Evolutionary conservation across 2,113 vertebrate genomes (phyloP), one percentile per base, ranked within the genome.

Genomic region (Microtus pennsylvanicus): DNA sequence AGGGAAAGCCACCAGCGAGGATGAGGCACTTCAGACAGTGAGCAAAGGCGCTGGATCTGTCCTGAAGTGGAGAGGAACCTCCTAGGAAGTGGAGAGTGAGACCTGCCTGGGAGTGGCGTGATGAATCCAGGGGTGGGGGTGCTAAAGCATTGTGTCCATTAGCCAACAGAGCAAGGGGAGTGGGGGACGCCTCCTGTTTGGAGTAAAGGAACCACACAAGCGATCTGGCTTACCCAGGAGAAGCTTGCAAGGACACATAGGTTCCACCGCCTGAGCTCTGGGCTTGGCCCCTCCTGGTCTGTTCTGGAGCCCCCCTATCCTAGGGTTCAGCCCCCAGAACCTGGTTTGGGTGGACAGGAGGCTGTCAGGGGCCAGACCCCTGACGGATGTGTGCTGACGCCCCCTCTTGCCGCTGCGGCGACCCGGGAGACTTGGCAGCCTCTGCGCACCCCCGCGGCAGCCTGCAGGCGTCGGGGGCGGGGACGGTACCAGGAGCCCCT

Each of bases 371-470:
- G 92, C 94, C 90, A 28, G 87, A 90, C 80, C 65, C 91, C 94
- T 96, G 96, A 96, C 99, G 98, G 99, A 99, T 99, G 99, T 97
- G 98, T 98, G 94, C 98, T 99, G 99, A 99, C 99, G 98, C 99
- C 98, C 97, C 98, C 96, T 99, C 98, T 98, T 97, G 92, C 97
- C 95, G 98, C 97, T 63, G 98, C 98, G 91, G 97, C 98, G 98
- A 98, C 98, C 98, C 98, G 61, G 98, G 99, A 99, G 99, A 96
- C 98, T 98, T 98, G 98, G 67, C 63, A 93, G 98, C 89, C 97
- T 97, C 96, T 90, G 78, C 38, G 83, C 90, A 91, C 97, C 97
- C 98, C 98, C 5, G 91, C 85, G 98, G 98, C 98, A 98, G 98
- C 98, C 99, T 94, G 98, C 98, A 96, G 98, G 99, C 99, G 89